phyloP scores from a whole-genome alignment of 2,113 vertebrate genomes.

The Arizona elegans region DNA sequence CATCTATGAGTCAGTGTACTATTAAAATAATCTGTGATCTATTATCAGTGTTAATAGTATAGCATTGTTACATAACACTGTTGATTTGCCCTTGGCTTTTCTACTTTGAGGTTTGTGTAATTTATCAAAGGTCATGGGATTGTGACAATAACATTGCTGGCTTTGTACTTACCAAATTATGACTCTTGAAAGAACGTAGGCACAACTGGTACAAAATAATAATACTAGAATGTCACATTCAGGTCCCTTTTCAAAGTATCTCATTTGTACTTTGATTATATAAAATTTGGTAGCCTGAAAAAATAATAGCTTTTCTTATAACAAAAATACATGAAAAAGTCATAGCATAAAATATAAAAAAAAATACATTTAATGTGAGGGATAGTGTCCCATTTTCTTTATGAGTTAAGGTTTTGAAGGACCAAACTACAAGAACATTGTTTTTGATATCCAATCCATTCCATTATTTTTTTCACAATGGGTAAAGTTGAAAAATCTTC shows the following conservation, averaged over 20 bases:
- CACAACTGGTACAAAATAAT: neutral
- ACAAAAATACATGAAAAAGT: neutral
- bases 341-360: neutral
- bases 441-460: neutral
- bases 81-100: constrained; percentile 22
- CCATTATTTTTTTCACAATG: neutral
- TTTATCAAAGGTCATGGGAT: neutral
- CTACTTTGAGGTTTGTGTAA: neutral
- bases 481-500: too few species aligned
- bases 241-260: neutral
- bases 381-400: neutral
- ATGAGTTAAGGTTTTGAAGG: neutral
- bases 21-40: constrained; percentile 4
- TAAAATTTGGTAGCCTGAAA: neutral
- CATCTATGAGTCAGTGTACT: neutral
- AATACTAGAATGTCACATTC: neutral
- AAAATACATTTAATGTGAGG: neutral
- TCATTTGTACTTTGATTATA: neutral
- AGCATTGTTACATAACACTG: neutral
- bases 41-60: constrained; percentile 2
- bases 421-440: neutral
- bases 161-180: constrained; percentile 23
- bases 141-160: neutral
- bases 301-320: neutral
- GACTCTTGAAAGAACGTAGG: constrained; percentile 5